Conservation (phyloP, 2,888 invertebrate species). For the Nephrotoma appendiculata region DNA sequence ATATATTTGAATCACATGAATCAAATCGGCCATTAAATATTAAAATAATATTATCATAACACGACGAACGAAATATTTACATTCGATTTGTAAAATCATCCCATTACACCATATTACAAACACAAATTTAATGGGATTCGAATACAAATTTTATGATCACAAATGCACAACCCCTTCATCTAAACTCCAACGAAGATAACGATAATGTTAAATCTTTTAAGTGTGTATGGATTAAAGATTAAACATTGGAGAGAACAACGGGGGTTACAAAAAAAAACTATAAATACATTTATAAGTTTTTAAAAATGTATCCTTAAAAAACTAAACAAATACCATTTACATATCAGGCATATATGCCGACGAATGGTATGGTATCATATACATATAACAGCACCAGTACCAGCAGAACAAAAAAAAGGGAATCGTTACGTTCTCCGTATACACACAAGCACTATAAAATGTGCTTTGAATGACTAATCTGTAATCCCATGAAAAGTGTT, state of each 20-base stretch:
- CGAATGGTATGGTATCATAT: neutral
- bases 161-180: neutral
- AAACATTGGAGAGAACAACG: neutral
- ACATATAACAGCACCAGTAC: neutral
- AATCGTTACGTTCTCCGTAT: neutral
- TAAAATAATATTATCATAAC: neutral
- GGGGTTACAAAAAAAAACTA: neutral
- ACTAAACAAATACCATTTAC: neutral
- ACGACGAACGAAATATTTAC: neutral
- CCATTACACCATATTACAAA: neutral
- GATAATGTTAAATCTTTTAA: neutral
- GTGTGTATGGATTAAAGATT: neutral
- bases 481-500: neutral
- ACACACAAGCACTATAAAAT: neutral
- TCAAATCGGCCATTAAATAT: neutral
- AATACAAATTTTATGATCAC: neutral
- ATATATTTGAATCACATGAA: neutral
- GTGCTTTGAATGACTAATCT: neutral
- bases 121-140: neutral
- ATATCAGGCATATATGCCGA: neutral
- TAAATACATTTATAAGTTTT: neutral
- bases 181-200: neutral
- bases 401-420: neutral
- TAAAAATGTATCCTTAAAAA: neutral
- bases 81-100: neutral